These are phyloP conservation scores for Agapostemon virescens DNA, from an alignment of 2,888 invertebrate species.

Conservation along the genomic window DNA sequence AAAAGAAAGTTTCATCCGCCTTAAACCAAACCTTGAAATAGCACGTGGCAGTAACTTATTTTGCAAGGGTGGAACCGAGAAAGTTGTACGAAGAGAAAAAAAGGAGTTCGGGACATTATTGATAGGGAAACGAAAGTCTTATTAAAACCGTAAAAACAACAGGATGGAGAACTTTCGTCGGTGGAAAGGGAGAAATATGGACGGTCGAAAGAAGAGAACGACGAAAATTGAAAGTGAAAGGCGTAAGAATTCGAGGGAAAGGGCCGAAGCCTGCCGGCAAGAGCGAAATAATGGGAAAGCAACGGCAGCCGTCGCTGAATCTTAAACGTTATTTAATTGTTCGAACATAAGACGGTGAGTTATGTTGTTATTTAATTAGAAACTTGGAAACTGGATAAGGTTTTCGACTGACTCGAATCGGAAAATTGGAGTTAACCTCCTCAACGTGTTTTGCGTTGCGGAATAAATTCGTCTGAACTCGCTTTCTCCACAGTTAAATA, in stretches of 20 bases:
- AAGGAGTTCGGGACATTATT: conserved; percentile 47
- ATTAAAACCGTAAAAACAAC: conserved; percentile 75
- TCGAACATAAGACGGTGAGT: conserved; percentile 75
- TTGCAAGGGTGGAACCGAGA: background rate
- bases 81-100: conserved; percentile 28
- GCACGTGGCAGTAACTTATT: conserved; percentile 13
- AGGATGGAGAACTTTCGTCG: conserved; percentile 53
- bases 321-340: conserved; percentile 79
- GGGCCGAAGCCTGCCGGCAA: conserved; percentile 45
- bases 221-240: conserved; percentile 59
- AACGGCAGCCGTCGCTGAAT: conserved; percentile 72
- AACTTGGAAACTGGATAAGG: conserved; percentile 59
- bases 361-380: conserved; percentile 79
- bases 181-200: conserved; percentile 57
- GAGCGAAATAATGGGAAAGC: conserved; percentile 75
- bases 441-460: background rate
- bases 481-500: background rate
- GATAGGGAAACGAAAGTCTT: conserved; percentile 70
- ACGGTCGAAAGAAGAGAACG: conserved; percentile 36
- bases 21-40: conserved; percentile 9
- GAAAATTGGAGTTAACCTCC: conserved; percentile 6
- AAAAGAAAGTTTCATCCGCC: conserved; percentile 8
- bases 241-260: conserved; percentile 53
- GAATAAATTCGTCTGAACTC: background rate
- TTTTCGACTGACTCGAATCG: background rate